Evolutionary conservation across 2,888 invertebrate species (phyloP).

Genomic region (Sturmia bella): DNA sequence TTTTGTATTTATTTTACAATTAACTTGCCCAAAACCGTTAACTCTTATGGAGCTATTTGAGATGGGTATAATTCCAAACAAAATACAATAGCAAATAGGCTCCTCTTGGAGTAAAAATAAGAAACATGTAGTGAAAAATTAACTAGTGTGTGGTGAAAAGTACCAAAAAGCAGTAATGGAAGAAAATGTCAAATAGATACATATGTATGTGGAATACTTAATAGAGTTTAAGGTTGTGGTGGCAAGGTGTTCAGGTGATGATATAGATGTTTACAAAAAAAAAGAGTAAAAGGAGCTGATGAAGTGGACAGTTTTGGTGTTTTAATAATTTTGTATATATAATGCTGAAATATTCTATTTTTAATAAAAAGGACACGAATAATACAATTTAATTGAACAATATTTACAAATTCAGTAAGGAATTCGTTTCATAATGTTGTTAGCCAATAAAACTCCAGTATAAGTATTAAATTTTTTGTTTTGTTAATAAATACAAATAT

Average conservation of each 20-base stretch:
- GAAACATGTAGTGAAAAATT: constrained; percentile 14
- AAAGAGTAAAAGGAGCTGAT: constrained; percentile 49
- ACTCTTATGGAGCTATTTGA: constrained; percentile 37
- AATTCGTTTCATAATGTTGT: too few relatives aligned
- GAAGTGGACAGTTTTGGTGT: constrained; percentile 45
- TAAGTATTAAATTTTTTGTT: too few relatives aligned
- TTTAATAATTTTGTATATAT: not conserved
- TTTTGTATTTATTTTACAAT: constrained; percentile 72
- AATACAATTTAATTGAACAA: too few relatives aligned
- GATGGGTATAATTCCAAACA: constrained; percentile 17
- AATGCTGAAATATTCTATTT: constrained; percentile 51
- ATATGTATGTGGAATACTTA: constrained; percentile 34
- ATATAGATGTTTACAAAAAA: constrained; percentile 57
- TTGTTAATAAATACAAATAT: too few relatives aligned
- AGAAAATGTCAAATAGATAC: constrained; percentile 18
- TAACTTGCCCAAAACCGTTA: constrained; percentile 64
- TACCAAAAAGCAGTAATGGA: constrained; percentile 9
- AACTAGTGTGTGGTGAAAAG: constrained; percentile 8
- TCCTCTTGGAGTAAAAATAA: constrained; percentile 24
- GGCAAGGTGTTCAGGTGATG: constrained; percentile 61
- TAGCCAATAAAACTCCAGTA: too few relatives aligned
- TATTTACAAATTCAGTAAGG: constrained; percentile 12
- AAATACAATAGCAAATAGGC: constrained; percentile 17
- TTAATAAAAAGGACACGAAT: not conserved
- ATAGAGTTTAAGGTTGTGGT: constrained; percentile 51